A percentile compares a stretch with the other conserved stretches of the same genome.
Evolutionary conservation across 1,140 invertebrate genomes (phyloP).

Genomic region (Drosophila ananassae): DNA sequence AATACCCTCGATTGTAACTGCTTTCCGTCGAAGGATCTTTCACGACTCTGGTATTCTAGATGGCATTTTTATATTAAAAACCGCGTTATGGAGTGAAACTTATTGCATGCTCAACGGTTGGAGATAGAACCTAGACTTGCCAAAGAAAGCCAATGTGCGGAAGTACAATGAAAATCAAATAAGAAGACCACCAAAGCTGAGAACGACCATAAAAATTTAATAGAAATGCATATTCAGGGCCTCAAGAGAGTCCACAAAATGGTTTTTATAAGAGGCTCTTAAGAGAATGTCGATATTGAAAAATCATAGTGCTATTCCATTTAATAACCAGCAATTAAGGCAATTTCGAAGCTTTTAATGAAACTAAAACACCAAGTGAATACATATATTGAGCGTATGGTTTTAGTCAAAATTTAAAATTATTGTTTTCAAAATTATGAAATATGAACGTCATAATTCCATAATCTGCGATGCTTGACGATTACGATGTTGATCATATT

Average conservation of each 20-base stretch:
- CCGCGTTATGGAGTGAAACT: constrained; percentile 72
- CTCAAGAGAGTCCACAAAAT: not conserved
- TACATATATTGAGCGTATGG: too few relatives aligned
- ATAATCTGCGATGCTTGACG: not conserved
- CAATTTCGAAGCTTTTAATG: not conserved
- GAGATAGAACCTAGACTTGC: constrained; percentile 5
- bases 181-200: constrained; percentile 1
- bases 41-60: not conserved
- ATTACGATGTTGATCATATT: constrained; percentile 13
- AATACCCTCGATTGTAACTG: constrained; percentile 26
- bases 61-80: constrained; percentile 62
- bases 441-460: not conserved
- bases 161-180: constrained; percentile 62
- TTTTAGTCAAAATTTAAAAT: too few relatives aligned
- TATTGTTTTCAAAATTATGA: too few relatives aligned
- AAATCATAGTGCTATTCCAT: too few relatives aligned
- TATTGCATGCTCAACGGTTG: constrained; percentile 59
- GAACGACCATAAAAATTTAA: constrained; percentile 9
- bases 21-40: constrained; percentile 13
- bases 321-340: not conserved
- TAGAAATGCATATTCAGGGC: not conserved
- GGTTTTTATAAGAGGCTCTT: not conserved
- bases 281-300: not conserved
- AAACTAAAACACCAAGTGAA: too few relatives aligned
- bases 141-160: constrained; percentile 30